Evolutionary conservation across 2,888 invertebrate species (phyloP), one percentile per base, ranked within the genome.

Genomic region (Malachius bipustulatus): DNA sequence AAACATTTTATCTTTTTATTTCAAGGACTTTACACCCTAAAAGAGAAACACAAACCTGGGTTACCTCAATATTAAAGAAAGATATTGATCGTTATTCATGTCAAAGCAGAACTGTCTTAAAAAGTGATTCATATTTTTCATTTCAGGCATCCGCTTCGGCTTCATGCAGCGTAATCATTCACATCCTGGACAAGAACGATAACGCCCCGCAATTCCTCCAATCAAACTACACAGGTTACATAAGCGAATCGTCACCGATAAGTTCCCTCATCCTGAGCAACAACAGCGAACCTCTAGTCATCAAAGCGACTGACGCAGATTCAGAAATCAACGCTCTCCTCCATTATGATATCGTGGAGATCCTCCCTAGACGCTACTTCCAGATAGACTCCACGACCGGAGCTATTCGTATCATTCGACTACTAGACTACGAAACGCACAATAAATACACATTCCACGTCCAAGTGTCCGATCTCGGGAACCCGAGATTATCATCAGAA

Each of bases 161-260:
- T 1, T 57, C 56, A 10, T 80, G 82, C 43, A 73, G 68, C 48
- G 77, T 90, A 15, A 66, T 81, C 10, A 76, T 94, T 40, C 89
- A 90, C 65, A 79, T 93, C 40, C 64, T 89, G 41, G 93, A 94
- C 64, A 73, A 75, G 49, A 94, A 94, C 64, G 90, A 90, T 62
- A 85, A 82, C 63, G 68, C 77, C 14, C 90, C 90, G 1, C 62
- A 64, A 47, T 82, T 89, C 57, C 54, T 72, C 14, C 74, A 75
- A 50, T 71, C 69, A 29, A 56, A 63, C 42, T 85, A 81, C 61
- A 64, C 66, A 43, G 87, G 85, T n/a, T 69, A 69, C 49, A 75
- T 85, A 40, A 75, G 77, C 32, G 90, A 90, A 64, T 74, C 80
- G 13, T 77, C 79, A 3, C 67, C 70, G 14, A 66, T 78, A 38